Conservation (phyloP, 2,797 vertebrate species). For the Clamator glandarius region DNA sequence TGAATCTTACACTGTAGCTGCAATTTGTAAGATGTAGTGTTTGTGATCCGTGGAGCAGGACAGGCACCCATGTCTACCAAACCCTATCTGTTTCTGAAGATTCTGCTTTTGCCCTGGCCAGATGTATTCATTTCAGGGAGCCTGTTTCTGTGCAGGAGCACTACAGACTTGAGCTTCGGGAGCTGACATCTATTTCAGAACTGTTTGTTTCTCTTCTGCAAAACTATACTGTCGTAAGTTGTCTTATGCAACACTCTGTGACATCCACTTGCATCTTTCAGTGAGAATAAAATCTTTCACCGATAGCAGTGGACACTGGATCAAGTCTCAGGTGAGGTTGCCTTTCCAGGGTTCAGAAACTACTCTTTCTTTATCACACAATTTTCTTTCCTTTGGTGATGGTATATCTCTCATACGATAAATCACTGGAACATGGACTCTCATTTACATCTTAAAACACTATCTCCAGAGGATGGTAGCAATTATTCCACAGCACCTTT, state of each 20-base stretch:
- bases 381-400: neutral
- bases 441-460: conserved; percentile 57
- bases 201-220: neutral
- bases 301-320: neutral
- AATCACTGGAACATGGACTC: conserved; percentile 1
- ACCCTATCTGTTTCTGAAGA: neutral
- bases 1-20: neutral
- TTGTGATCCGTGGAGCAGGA: neutral
- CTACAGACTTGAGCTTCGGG: neutral
- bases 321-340: neutral
- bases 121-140: neutral
- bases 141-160: neutral
- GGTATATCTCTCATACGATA: neutral
- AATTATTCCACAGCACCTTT: conserved; percentile 66
- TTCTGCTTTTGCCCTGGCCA: neutral
- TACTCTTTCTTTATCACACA: neutral
- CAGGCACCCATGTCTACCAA: neutral
- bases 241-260: neutral
- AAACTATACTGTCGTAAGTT: neutral
- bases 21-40: neutral
- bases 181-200: neutral
- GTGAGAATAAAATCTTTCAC: neutral
- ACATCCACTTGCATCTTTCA: neutral
- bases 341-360: conserved; percentile 3
- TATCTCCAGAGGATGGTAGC: conserved; percentile 40